phyloP scores from a whole-genome alignment of 2,113 vertebrate species.

The Apaloderma vittatum region DNA sequence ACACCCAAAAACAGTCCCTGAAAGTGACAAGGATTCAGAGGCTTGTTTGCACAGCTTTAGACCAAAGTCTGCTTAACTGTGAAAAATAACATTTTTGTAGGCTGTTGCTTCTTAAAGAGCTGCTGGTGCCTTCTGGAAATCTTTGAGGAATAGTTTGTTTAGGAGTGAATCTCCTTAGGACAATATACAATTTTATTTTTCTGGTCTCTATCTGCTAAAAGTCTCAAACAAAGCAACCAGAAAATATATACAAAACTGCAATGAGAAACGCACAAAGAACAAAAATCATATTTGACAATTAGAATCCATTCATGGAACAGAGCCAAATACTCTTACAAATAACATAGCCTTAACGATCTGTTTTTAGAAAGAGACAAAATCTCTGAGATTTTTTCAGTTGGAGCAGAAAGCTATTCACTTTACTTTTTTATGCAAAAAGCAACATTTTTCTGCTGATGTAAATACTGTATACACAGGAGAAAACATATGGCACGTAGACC shows the following conservation, averaged over 20 bases:
- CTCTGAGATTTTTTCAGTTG: background rate
- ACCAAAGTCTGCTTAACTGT: slow-evolving; percentile 66
- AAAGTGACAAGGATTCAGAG: slow-evolving; percentile 36
- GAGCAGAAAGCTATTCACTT: background rate
- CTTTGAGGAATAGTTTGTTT: slow-evolving; percentile 46
- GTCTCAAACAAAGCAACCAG: slow-evolving; percentile 3
- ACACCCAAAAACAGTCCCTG: slow-evolving; percentile 44
- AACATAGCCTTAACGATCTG: background rate
- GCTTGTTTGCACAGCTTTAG: slow-evolving; percentile 70
- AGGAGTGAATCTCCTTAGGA: slow-evolving; percentile 37
- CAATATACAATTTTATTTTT: slow-evolving; percentile 54
- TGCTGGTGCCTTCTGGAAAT: slow-evolving; percentile 54
- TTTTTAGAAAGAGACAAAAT: slow-evolving; percentile 43
- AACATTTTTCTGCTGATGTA: background rate
- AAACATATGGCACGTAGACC: background rate
- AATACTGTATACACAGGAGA: background rate
- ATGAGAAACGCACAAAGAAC: background rate
- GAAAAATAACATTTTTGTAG: slow-evolving; percentile 73
- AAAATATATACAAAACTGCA: background rate
- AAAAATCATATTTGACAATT: slow-evolving; percentile 21
- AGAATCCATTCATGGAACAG: slow-evolving; percentile 26
- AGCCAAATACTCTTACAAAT: slow-evolving; percentile 32
- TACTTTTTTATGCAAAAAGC: background rate
- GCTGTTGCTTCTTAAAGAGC: slow-evolving; percentile 43
- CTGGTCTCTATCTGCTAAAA: slow-evolving; percentile 2